A percentile compares a stretch with the other conserved stretches of the same genome.
These are phyloP conservation scores for Melanargia galathea DNA, from an alignment of 2,888 invertebrate species.

Conservation along the genomic window DNA sequence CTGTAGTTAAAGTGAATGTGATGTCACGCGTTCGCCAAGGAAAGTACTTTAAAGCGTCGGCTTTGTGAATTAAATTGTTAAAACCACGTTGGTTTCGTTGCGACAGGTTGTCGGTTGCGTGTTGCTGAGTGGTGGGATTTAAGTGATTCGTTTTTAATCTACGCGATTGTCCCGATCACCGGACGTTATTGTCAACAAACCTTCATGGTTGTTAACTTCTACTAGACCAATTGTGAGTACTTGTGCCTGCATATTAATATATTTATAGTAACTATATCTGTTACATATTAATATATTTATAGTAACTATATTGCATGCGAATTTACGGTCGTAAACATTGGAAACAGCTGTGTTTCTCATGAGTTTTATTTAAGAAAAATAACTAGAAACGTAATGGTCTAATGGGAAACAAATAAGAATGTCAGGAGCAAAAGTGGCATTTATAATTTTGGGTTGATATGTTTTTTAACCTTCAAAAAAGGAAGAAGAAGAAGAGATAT, in stretches of 20 bases:
- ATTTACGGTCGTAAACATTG: no score
- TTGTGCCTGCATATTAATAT: not conserved
- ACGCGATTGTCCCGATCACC: not conserved
- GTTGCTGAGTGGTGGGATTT: not conserved
- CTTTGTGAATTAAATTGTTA: slow-evolving; percentile 21
- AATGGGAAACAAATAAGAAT: no score
- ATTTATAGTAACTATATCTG: no score
- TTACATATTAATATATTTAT: no score
- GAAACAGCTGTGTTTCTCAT: no score
- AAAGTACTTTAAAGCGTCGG: slow-evolving; percentile 17
- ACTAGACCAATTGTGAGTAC: slow-evolving; percentile 16
- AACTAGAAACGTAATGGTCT: no score
- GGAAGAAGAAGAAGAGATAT: no score
- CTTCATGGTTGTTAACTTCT: not conserved
- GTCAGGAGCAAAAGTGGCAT: no score
- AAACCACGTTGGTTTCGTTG: slow-evolving; percentile 25
- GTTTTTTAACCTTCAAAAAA: no score
- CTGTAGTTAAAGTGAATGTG: slow-evolving; percentile 12
- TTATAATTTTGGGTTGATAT: no score
- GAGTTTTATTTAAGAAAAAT: no score
- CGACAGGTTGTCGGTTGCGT: slow-evolving; percentile 27
- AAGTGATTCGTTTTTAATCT: not conserved
- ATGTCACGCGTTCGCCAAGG: slow-evolving; percentile 3
- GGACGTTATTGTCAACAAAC: slow-evolving; percentile 10
- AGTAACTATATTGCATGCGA: not conserved